Base-by-base conservation (phyloP, 2,113 vertebrate genomes). In the Nyctibius bracteatus region DNA sequence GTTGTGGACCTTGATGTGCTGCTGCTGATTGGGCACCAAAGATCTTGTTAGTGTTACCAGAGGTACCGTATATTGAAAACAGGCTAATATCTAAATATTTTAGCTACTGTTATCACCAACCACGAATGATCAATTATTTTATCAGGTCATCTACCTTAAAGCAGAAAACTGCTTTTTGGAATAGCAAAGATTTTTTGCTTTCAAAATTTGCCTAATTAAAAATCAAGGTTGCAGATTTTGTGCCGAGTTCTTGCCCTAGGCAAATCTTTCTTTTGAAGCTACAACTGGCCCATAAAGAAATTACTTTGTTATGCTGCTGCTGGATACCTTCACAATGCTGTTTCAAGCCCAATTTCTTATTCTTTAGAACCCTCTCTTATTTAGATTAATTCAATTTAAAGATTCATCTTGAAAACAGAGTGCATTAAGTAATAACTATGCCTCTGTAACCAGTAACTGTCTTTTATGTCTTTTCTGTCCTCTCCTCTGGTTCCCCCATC, bases 301-400 rank as follows among this genome's bases (percentile, higher is more conserved):
- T 0, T 23, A 78, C 90, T 97, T 93, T 93, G 88, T 95, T 92
- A 89, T 31, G 80, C 83, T 94, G 65, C 92, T 95, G 88, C 95
- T 94, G 90, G 82, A 95, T 93, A 86, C 90, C 77, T 95, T 93
- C 96, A 84, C 65, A 75, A 94, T 96, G 96, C 95, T 92, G 87
- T 92, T 97, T 98, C 90, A 97, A 96, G 91, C 73, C 67, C 77
- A 81, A 59, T 97, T 97, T 95, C 90, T 97, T 90, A 94, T 96
- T 97, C 94, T 90, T 97, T 96, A 97, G 95, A 97, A 91, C 67
- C 66, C 85, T 97, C 81, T 95, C 78, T 96, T 97, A 94, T 96
- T 98, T 97, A 92, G 96, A 96, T 88, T 92, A 28, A 90, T 88
- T 95, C 84, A 94, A 68, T 94, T 96, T 97, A 95, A 94, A 97